phyloP scores from a whole-genome alignment of 2,113 vertebrate species.

The Beaufortia kweichowensis region DNA sequence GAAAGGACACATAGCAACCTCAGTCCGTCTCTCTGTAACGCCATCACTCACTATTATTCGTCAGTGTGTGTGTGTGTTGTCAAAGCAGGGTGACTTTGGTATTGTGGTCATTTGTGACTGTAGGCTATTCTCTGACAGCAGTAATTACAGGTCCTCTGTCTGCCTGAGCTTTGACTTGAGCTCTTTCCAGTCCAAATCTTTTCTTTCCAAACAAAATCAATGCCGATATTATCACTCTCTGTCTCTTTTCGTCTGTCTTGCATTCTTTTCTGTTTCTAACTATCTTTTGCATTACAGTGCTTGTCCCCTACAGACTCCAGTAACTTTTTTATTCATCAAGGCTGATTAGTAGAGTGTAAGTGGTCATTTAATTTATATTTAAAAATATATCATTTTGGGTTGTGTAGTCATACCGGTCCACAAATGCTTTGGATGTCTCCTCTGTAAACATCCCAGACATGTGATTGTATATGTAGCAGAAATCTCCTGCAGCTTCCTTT shows the following conservation, averaged over 20 bases:
- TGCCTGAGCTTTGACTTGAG: constrained; percentile 37
- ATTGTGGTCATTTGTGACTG: constrained; percentile 42
- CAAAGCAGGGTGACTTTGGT: constrained; percentile 40
- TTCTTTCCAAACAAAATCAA: constrained; percentile 6
- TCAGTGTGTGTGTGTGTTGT: constrained; percentile 6
- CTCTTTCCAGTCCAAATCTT: constrained; percentile 11
- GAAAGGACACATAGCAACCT: background rate
- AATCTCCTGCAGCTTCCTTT: background rate
- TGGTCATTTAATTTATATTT: too few relatives aligned
- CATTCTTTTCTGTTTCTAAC: too few relatives aligned
- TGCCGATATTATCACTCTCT: constrained; percentile 55
- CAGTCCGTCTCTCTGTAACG: background rate
- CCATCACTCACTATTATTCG: constrained; percentile 14
- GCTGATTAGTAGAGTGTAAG: too few relatives aligned
- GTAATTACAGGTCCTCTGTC: constrained; percentile 38
- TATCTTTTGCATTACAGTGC: too few relatives aligned
- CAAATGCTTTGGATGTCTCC: background rate
- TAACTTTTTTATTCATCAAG: too few relatives aligned
- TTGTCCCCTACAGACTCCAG: background rate
- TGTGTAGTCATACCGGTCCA: too few relatives aligned
- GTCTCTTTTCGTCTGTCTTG: too few relatives aligned
- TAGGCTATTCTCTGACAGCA: constrained; percentile 33
- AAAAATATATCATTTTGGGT: background rate
- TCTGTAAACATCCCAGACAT: background rate
- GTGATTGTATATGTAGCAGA: background rate